These are phyloP conservation scores for Lerista edwardsae DNA, from an alignment of 2,797 vertebrate species.

Conservation along the genomic window DNA sequence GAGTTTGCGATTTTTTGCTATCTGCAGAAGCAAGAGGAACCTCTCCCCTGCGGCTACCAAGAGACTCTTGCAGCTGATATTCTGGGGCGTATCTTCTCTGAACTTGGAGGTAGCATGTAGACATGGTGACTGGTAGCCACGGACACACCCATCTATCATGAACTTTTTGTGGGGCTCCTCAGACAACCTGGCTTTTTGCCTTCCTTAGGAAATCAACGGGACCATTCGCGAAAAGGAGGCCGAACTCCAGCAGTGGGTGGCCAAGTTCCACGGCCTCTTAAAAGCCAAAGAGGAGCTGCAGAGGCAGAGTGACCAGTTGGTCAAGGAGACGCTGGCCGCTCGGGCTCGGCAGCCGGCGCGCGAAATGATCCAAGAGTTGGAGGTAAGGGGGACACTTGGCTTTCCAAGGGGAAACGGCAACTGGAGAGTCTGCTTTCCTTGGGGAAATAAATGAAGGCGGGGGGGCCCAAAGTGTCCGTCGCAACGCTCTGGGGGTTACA, in stretches of 20 bases:
- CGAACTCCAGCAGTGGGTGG: constrained; percentile 84
- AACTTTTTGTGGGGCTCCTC: background rate
- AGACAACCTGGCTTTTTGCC: constrained; percentile 11
- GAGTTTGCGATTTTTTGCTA: too few relatives aligned
- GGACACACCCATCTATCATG: background rate
- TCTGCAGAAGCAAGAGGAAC: background rate
- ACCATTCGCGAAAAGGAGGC: constrained; percentile 86
- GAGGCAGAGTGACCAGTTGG: constrained; percentile 81
- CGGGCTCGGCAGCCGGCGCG: constrained; percentile 83
- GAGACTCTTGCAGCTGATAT: background rate
- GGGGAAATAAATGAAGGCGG: too few relatives aligned
- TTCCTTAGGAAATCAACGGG: constrained; percentile 83
- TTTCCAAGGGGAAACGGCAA: background rate
- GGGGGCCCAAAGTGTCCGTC: too few relatives aligned
- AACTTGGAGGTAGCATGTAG: too few relatives aligned
- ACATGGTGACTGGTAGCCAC: too few relatives aligned
- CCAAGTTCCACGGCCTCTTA: constrained; percentile 82
- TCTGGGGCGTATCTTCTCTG: background rate
- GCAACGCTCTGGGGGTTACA: too few relatives aligned
- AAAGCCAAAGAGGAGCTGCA: constrained; percentile 84
- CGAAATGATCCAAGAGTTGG: constrained; percentile 84
- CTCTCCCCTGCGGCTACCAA: too few relatives aligned
- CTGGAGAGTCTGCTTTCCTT: too few relatives aligned
- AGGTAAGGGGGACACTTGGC: constrained; percentile 75
- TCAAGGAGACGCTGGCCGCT: constrained; percentile 84